Evolutionary conservation across 2,888 invertebrate species (phyloP).

Genomic region (Latheticus oryzae): DNA sequence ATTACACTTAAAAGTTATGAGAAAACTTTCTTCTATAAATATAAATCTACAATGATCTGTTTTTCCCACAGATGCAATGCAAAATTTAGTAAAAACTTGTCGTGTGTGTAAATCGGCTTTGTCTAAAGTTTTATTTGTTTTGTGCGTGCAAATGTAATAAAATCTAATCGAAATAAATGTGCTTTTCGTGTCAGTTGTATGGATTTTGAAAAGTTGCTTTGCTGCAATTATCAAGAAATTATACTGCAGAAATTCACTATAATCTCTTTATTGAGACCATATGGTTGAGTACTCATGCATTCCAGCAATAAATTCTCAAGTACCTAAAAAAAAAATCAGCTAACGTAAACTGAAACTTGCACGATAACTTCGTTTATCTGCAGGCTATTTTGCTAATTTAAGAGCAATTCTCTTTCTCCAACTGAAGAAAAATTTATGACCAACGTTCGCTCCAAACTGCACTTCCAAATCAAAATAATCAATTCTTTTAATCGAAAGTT

Average conservation of each 20-base stretch:
- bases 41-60: conserved; percentile 4
- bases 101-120: conserved; percentile 18
- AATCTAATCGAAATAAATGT: conserved; percentile 43
- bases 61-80: no score
- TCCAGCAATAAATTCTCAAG: no score
- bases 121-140: conserved; percentile 39
- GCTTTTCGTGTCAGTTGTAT: conserved; percentile 37
- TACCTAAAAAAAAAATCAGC: no score
- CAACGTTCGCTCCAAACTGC: background rate
- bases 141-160: conserved; percentile 42
- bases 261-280: conserved; percentile 23
- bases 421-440: conserved; percentile 21
- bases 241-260: conserved; percentile 28
- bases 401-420: conserved; percentile 1
- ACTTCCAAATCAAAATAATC: conserved; percentile 15
- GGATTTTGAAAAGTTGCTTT: conserved; percentile 28
- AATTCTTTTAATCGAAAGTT: conserved; percentile 9
- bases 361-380: no score
- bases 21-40: conserved; percentile 6
- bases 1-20: conserved; percentile 1
- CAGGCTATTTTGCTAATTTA: conserved; percentile 1
- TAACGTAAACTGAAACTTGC: no score
- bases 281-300: no score
- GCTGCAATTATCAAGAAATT: conserved; percentile 32
- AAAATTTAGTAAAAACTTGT: conserved; percentile 10